Conservation (phyloP, 2,113 vertebrate genomes). For the Odontophorus gujanensis region DNA sequence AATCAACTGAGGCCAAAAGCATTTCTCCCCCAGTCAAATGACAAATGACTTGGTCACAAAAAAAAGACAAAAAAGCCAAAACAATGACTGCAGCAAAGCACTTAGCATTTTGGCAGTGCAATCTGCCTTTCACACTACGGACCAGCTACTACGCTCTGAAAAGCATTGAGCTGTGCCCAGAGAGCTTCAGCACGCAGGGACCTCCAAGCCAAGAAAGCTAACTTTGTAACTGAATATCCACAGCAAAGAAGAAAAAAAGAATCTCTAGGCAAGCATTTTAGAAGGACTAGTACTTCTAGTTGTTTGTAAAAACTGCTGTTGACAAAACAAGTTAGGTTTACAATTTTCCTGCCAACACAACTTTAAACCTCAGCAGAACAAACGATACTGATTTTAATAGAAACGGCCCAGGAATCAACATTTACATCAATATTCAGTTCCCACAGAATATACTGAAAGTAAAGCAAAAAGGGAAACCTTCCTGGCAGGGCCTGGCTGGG, state of each 20-base stretch:
- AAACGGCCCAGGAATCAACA: neutral
- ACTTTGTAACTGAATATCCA: slow-evolving; percentile 14
- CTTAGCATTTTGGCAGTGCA: slow-evolving; percentile 9
- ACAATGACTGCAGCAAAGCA: slow-evolving; percentile 6
- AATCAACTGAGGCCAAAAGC: neutral
- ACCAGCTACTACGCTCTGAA: slow-evolving; percentile 21
- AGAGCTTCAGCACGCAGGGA: neutral
- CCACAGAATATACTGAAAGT: neutral
- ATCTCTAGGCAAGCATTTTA: neutral
- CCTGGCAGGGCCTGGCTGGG: accelerated
- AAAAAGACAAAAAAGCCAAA: neutral
- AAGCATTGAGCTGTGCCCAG: slow-evolving; percentile 2
- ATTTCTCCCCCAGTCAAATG: neutral
- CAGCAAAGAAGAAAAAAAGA: neutral
- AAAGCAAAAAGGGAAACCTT: neutral
- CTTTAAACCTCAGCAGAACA: neutral
- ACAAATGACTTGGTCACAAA: neutral
- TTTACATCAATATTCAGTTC: too few species aligned
- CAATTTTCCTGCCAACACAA: neutral
- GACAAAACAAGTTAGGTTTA: neutral
- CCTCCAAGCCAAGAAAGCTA: slow-evolving; percentile 13
- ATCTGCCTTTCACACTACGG: neutral
- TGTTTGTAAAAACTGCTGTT: neutral
- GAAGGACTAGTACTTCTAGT: neutral
- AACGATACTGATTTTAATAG: neutral